phyloP scores from a whole-genome alignment of 1,140 invertebrate genomes.

The Meloidogyne chitwoodi region DNA sequence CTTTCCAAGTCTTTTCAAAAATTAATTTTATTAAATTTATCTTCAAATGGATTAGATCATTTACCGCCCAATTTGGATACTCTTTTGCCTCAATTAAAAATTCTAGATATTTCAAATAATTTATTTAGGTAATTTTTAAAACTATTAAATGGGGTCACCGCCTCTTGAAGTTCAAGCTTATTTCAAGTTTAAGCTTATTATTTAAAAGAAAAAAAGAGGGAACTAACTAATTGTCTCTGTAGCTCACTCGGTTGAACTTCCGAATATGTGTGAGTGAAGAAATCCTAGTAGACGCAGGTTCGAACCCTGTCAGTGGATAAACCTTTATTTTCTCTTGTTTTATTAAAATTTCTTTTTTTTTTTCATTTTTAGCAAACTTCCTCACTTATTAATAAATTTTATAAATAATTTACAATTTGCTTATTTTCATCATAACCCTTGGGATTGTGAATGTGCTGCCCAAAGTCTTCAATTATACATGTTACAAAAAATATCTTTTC shows the following conservation, averaged over 20 bases:
- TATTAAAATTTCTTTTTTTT: no score
- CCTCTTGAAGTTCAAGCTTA: no score
- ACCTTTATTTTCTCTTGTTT: no score
- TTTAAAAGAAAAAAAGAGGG: no score
- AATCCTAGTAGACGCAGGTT: no score
- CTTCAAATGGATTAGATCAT: slow-evolving; percentile 25
- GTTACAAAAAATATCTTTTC: slow-evolving; percentile 32
- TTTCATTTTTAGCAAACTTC: slow-evolving; percentile 16
- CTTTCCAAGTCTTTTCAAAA: slow-evolving; percentile 34
- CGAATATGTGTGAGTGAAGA: no score
- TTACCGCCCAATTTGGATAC: slow-evolving; percentile 28
- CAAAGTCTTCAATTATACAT: slow-evolving; percentile 48
- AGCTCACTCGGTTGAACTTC: no score
- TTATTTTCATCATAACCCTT: slow-evolving; percentile 42
- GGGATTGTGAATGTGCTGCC: slow-evolving; percentile 53
- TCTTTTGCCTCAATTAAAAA: slow-evolving; percentile 28
- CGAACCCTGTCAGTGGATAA: no score
- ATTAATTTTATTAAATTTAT: slow-evolving; percentile 40
- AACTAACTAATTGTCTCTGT: no score
- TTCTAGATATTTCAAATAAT: slow-evolving; percentile 47
- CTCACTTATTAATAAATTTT: slow-evolving; percentile 12
- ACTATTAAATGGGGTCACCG: no score
- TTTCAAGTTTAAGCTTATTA: no score
- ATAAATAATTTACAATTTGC: slow-evolving; percentile 16
- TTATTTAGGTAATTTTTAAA: slow-evolving; percentile 30